Evolutionary conservation across 2,888 invertebrate genomes (phyloP), one percentile per base, ranked within the genome.

Genomic region (Plagodis dolabraria): DNA sequence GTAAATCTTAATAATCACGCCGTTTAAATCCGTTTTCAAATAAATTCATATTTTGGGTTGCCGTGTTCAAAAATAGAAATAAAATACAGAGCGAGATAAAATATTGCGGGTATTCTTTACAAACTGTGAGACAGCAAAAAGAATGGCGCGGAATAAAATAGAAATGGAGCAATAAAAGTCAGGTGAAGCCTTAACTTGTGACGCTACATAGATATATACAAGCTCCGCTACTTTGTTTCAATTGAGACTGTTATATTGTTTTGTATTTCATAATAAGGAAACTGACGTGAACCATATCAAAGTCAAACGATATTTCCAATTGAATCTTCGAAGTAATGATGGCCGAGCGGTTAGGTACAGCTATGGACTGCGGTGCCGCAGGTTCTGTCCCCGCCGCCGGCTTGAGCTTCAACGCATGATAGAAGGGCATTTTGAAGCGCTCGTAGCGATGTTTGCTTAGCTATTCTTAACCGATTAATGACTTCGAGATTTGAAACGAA

Each of bases 71-170:
- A 66, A 61, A 64, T 54, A 65, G 50, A 61, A 63, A 65, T 62
- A 59, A 66, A 64, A 64, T 54, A 60, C 55, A 54, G 56, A 52
- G 51, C 50, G 57, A 55, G 58, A 57, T 60, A 63, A 70, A 58
- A 62, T 64, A 67, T 55, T 60, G 55, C 55, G 52, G 38, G 62
- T 59, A 64, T 60, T 59, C 52, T 63, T 67, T 66, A 64, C 63
- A 60, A 65, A 58, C 46, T 46, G 59, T 12, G 61, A 53, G 68
- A 65, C 63, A 64, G 63, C 59, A 56, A 67, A 70, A 60, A 69
- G 59, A 69, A 73, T 72, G 65, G 64, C 7, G 60, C 53, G 57
- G 68, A 70, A 72, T 70, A 73, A 69, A 70, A 70, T 53, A 63
- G 60, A 59, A 59, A 68, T 34, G 64, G 52, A 49, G 60, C 54